These are phyloP conservation scores for Phania funesta DNA, from an alignment of 2,888 invertebrate species.

Conservation along the genomic window DNA sequence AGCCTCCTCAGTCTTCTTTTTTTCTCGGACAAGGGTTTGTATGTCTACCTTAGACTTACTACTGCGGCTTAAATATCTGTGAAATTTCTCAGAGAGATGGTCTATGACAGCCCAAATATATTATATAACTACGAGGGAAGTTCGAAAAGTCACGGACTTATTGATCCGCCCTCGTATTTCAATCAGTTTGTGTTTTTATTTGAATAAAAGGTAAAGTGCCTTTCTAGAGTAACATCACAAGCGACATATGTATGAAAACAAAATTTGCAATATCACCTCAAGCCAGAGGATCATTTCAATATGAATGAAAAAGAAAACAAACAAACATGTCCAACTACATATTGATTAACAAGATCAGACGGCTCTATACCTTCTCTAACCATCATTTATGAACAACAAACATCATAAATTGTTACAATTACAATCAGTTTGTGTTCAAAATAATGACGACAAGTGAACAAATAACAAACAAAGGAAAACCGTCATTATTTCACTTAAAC, in stretches of 20 bases:
- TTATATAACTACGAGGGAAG: no score
- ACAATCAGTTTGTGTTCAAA: slow-evolving; percentile 31
- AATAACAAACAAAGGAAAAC: slow-evolving; percentile 28
- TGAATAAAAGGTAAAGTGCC: no score
- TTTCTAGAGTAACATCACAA: neutral
- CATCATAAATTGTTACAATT: slow-evolving; percentile 41
- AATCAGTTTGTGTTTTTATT: no score
- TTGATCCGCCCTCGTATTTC: no score
- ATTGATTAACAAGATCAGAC: slow-evolving; percentile 36
- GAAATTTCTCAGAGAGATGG: no score
- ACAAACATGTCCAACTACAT: slow-evolving; percentile 20
- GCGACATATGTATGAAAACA: slow-evolving; percentile 23
- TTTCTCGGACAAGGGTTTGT: no score
- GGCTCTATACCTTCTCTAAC: slow-evolving; percentile 16
- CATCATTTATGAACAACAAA: slow-evolving; percentile 5
- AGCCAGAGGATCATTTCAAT: slow-evolving; percentile 18
- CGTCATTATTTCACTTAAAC: slow-evolving; percentile 36
- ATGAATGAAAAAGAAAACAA: slow-evolving; percentile 11
- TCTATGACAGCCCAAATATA: no score
- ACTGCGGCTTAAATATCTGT: no score
- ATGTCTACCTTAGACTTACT: no score
- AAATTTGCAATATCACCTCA: slow-evolving; percentile 17
- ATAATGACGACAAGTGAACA: slow-evolving; percentile 54
- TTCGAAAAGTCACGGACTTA: no score
- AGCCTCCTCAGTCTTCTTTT: no score